A percentile compares a stretch with the other conserved stretches of the same genome.
These are phyloP conservation scores for Xestia rhomboidea DNA, from an alignment of 2,888 invertebrate species.

Conservation along the genomic window DNA sequence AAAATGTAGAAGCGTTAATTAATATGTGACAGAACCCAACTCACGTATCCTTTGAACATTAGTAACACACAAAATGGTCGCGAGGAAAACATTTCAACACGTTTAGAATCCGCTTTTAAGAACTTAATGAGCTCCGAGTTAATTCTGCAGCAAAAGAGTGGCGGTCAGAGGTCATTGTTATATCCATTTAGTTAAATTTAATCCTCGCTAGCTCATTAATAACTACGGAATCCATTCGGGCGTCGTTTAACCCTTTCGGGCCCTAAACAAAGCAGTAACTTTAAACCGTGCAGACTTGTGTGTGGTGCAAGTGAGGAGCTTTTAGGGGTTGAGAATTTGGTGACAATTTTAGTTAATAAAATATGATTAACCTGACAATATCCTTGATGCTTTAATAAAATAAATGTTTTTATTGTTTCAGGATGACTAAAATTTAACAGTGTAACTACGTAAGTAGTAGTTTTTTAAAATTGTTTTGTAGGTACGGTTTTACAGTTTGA, in stretches of 20 bases:
- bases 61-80: conserved; percentile 20
- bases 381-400: background rate
- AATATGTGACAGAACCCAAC: conserved; percentile 15
- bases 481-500: background rate
- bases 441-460: no score
- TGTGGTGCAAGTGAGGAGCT: conserved; percentile 40
- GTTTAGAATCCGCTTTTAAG: conserved; percentile 5
- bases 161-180: conserved; percentile 42
- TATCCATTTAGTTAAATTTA: conserved; percentile 61
- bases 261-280: conserved; percentile 76
- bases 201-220: conserved; percentile 72
- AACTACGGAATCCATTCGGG: conserved; percentile 72
- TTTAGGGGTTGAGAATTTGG: background rate
- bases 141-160: conserved; percentile 38
- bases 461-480: background rate
- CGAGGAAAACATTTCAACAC: conserved; percentile 16
- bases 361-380: background rate
- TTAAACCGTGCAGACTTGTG: conserved; percentile 59
- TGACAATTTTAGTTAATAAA: background rate
- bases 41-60: conserved; percentile 23
- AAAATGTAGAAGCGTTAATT: conserved; percentile 4
- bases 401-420: background rate
- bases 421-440: background rate
- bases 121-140: conserved; percentile 42
- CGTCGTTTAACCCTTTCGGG: conserved; percentile 73